Percentiles rank a stretch among this genome's conserved stretches.
Conservation (phyloP, 2,888 invertebrate genomes). For the Tinea semifulvella region DNA sequence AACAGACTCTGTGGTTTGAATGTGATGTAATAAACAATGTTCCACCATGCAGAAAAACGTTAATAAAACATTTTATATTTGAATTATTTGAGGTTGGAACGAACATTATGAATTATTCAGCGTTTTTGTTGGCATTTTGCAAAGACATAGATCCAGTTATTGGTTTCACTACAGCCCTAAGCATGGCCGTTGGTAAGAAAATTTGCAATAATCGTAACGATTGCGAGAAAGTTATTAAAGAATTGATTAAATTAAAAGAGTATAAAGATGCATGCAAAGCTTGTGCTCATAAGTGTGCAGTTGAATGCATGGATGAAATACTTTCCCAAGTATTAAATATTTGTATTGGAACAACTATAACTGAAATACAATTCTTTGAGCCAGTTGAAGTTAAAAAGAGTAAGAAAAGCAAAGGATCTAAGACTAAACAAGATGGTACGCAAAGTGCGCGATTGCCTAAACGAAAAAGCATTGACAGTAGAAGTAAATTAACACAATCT, state of each 20-base stretch:
- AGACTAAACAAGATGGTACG: constrained; percentile 16
- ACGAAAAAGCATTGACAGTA: constrained; percentile 25
- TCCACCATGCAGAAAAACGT: constrained; percentile 33
- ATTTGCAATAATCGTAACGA: constrained; percentile 53
- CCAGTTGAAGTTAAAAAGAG: constrained; percentile 27
- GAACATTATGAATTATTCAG: constrained; percentile 67
- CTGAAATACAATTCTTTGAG: constrained; percentile 38
- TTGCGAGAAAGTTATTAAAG: constrained; percentile 56
- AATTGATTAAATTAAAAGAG: constrained; percentile 41
- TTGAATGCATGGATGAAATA: constrained; percentile 37
- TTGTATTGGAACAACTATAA: constrained; percentile 44
- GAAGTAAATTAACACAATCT: constrained; percentile 32
- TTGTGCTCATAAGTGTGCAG: constrained; percentile 40
- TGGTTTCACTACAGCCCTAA: constrained; percentile 67
- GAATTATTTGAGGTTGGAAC: constrained; percentile 59
- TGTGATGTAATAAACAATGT: constrained; percentile 34
- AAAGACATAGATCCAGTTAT: constrained; percentile 60
- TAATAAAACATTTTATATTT: constrained; percentile 66
- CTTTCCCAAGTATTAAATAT: constrained; percentile 36
- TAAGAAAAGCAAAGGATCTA: constrained; percentile 32
- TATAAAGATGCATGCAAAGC: constrained; percentile 44
- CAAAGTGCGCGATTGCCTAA: constrained; percentile 39
- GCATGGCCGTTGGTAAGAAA: constrained; percentile 62
- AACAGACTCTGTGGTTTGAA: constrained; percentile 48
- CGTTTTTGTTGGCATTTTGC: constrained; percentile 70